These are phyloP conservation scores for Eledona agricola DNA, from an alignment of 2,888 invertebrate genomes.

Conservation along the genomic window DNA sequence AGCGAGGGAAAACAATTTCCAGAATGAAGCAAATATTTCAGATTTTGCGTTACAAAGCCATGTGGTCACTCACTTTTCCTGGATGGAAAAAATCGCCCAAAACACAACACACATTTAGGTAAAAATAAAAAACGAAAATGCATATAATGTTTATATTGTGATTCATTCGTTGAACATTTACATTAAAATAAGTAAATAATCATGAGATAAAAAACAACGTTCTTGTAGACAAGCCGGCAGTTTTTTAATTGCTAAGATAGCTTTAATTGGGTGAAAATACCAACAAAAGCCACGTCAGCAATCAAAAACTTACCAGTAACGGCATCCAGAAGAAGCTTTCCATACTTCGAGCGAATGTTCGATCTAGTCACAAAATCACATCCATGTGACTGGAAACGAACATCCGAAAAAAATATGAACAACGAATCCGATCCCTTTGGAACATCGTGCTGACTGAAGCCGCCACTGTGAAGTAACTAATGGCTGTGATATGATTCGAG, in stretches of 20 bases:
- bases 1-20: too few relatives aligned
- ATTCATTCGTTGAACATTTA: too few relatives aligned
- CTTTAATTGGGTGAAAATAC: conserved; percentile 56
- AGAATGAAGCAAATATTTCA: too few relatives aligned
- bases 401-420: conserved; percentile 56
- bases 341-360: conserved; percentile 61
- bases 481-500: conserved; percentile 61
- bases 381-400: conserved; percentile 57
- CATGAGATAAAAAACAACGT: too few relatives aligned
- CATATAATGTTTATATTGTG: too few relatives aligned
- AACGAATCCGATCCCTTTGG: not conserved
- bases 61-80: too few relatives aligned
- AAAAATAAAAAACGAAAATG: too few relatives aligned
- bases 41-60: too few relatives aligned
- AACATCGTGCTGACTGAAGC: conserved; percentile 17
- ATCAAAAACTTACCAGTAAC: conserved; percentile 51
- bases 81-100: too few relatives aligned
- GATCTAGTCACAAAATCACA: conserved; percentile 60
- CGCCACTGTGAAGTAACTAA: conserved; percentile 58
- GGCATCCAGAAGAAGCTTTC: conserved; percentile 34
- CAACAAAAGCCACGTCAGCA: conserved; percentile 60
- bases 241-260: conserved; percentile 61
- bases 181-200: too few relatives aligned
- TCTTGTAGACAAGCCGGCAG: conserved; percentile 9
- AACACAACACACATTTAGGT: too few relatives aligned